Evolutionary conservation across 2,113 vertebrate species (phyloP), one percentile per base, ranked within the genome.

Genomic region (Percina caprodes): DNA sequence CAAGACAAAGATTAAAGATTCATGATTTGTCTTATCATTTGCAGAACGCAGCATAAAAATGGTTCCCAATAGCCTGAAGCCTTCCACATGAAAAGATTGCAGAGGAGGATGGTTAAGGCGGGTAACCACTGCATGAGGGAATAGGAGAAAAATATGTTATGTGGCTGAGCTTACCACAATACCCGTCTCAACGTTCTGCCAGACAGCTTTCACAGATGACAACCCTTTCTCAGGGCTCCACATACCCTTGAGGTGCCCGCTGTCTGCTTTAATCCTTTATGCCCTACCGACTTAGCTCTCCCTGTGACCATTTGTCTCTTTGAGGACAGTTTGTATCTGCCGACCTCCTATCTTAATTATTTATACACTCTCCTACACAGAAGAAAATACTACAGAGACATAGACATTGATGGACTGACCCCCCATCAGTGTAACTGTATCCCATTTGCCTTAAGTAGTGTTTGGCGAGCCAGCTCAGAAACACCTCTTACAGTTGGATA

Each of bases 21-120:
- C 24, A 77, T 69, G 62, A 84, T 86, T 81, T 79, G 33, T 88
- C 79, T 58, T 70, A 74, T 67, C 19, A 61, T 79, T 56, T 42
- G 55, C 54, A 59, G 65, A 45, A 18, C 19, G 19, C 63, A 51
- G 54, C 72, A 77, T 54, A 74, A 88, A 67, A 85, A 68, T 46
- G 49, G 26, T 56, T 84, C 10, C 39, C 45, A 60, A n/a, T 52
- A 42, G 76, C 86, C 80, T 15, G 19, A 48, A 77, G 72, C 23
- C 6, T 54, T 84, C 46, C 48, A 58, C 63, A 56, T 77, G 16
- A 77, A 61, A 59, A 35, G 56, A 52, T 52, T 35, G 54, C 69
- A 54, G 59, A 77, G 55, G 74, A 58, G 71, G 69, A 73, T 42
- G 70, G 77, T 63, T 59, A 45, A 74, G 69, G 69, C 51, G 23